A percentile compares a stretch with the other conserved stretches of the same genome.
phyloP scores from a whole-genome alignment of 2,888 invertebrate species.

The Brenthis daphne region DNA sequence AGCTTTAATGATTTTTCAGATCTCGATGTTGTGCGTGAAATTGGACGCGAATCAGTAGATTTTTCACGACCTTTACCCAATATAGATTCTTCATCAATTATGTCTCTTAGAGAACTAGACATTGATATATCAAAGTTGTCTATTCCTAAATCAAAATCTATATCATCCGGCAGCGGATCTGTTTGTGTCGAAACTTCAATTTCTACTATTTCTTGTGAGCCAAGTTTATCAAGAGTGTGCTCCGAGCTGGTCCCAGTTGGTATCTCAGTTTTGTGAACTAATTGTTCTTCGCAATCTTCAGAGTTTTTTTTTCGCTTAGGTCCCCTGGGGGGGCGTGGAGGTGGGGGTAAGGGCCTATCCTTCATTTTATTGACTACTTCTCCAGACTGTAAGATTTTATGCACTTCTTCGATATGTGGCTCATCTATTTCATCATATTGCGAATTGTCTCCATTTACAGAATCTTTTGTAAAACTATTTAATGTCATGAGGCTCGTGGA shows the following conservation, averaged over 20 bases:
- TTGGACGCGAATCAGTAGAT: conserved; percentile 70
- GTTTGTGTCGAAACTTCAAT: conserved; percentile 92
- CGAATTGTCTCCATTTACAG: conserved; percentile 69
- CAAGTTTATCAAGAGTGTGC: conserved; percentile 45
- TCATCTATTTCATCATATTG: conserved; percentile 85
- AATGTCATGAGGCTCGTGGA: conserved; percentile 78
- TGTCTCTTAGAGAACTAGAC: conserved; percentile 73
- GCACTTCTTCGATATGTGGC: conserved; percentile 80
- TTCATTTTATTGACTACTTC: conserved; percentile 92
- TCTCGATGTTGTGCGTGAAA: conserved; percentile 79
- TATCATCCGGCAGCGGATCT: conserved; percentile 91
- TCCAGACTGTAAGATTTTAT: conserved; percentile 87
- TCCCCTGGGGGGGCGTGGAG: conserved; percentile 90
- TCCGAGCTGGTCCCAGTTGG: conserved; percentile 44
- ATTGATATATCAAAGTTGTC: conserved; percentile 74
- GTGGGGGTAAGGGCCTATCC: conserved; percentile 92
- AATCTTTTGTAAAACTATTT: conserved; percentile 76
- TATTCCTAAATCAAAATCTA: conserved; percentile 84
- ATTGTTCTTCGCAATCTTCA: conserved; percentile 43
- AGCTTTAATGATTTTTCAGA: conserved; percentile 82
- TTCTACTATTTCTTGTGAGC: conserved; percentile 77
- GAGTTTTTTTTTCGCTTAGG: conserved; percentile 69
- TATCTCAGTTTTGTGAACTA: conserved; percentile 41
- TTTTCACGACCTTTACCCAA: conserved; percentile 74
- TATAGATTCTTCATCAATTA: conserved; percentile 80